Percentiles rank a stretch among this genome's conserved stretches.
These are phyloP conservation scores for Didymodactylos carnosus DNA, from an alignment of 2,888 invertebrate genomes.

Conservation along the genomic window DNA sequence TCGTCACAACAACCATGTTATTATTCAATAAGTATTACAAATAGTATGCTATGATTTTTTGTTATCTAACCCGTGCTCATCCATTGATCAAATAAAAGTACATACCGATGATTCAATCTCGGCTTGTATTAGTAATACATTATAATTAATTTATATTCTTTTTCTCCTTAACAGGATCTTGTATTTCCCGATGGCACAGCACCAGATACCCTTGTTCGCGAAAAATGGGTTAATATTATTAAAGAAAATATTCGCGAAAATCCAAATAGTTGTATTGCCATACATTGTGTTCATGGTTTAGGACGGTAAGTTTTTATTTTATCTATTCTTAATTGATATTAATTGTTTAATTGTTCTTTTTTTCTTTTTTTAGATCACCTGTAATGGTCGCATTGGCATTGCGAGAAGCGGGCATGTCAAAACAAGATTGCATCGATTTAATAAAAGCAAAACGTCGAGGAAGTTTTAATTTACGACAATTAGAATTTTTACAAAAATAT, in stretches of 20 bases:
- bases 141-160: background rate
- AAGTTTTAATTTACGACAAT: background rate
- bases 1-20: too few relatives aligned
- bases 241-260: background rate
- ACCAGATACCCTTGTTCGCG: background rate
- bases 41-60: too few relatives aligned
- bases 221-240: background rate
- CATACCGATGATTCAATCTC: too few relatives aligned
- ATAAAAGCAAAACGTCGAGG: background rate
- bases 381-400: background rate
- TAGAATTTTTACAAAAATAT: background rate
- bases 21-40: too few relatives aligned
- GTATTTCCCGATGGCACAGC: background rate
- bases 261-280: background rate
- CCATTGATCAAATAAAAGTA: too few relatives aligned
- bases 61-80: too few relatives aligned
- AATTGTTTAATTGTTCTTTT: too few relatives aligned
- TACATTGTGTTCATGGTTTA: background rate
- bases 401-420: background rate
- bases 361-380: background rate
- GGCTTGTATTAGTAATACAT: too few relatives aligned
- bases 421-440: background rate
- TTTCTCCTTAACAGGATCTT: background rate
- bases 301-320: background rate
- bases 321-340: background rate